These are phyloP conservation scores for Accipiter virgatus DNA, from an alignment of 2,113 vertebrate genomes.

Conservation along the genomic window DNA sequence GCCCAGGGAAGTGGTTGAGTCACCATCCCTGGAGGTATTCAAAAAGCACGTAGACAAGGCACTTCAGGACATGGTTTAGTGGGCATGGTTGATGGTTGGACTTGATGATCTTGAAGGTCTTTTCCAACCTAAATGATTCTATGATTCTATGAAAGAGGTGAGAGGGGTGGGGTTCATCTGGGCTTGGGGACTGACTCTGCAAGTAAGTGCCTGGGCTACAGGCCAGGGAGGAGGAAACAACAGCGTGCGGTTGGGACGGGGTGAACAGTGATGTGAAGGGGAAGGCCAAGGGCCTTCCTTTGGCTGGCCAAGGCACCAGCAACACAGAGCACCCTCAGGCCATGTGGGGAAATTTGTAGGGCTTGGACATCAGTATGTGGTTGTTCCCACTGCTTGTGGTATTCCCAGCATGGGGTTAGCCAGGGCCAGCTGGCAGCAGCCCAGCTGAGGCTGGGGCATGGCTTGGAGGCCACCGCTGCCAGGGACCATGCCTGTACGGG, in stretches of 20 bases:
- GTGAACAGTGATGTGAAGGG: neutral
- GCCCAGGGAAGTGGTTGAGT: too few species aligned
- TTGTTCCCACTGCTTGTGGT: neutral
- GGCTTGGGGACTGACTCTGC: neutral
- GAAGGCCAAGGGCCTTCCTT: neutral
- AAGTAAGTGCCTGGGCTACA: neutral
- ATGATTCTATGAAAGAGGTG: neutral
- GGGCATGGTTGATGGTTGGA: too few species aligned
- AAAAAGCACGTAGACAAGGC: too few species aligned
- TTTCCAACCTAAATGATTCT: too few species aligned
- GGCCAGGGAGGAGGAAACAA: neutral
- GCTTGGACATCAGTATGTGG: neutral
- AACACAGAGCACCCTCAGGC: neutral
- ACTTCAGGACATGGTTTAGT: too few species aligned
- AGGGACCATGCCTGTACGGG: neutral
- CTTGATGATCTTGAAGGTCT: too few species aligned
- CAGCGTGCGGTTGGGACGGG: rapidly evolving
- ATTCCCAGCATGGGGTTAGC: neutral
- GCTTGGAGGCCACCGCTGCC: neutral
- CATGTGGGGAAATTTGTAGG: neutral
- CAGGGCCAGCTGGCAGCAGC: neutral
- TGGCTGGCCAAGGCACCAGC: neutral
- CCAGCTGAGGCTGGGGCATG: neutral
- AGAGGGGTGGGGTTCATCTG: neutral
- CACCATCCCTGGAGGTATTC: too few species aligned